Base-by-base conservation (phyloP, 2,113 vertebrate species). In the Conger conger region DNA sequence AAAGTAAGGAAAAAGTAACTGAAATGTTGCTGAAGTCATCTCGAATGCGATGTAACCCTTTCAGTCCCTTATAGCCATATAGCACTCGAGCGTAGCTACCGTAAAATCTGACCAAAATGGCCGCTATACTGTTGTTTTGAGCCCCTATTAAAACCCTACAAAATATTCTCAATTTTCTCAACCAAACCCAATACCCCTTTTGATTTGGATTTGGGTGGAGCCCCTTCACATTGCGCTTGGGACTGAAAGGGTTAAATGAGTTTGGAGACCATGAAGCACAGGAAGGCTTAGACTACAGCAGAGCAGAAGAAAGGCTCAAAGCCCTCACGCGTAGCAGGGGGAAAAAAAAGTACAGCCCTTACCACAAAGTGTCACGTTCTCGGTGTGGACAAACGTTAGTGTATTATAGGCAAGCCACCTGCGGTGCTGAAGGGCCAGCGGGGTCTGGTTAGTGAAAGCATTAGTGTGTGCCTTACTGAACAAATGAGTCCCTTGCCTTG, bases 401-500 rank as follows among this genome's bases (percentile, higher is more conserved):
- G 81, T 76, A 86, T 92, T 91, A 92, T 82, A 79, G 80, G 77
- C 33, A 18, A 89, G 83, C 82, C 83, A 78, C 30, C 86, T 86
- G 81, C 80, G 87, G 84, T 54, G 5, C 57, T 83, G n/a, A 54
- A 36, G 57, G 81, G 80, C 83, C 86, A 80, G 83, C 79, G 84
- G 77, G 83, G 84, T 54, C 83, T 57, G 83, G 89, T 92, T 92
- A 92, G 92, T 89, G 37, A 89, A 89, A 93, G 89, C 88, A 15
- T 93, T 93, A 91, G 91, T 92, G 86, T 92, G 86, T 84, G 91
- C 93, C 97, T 97, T 97, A 98, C 97, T 96, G 96, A 97, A 96
- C 88, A 96, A 94, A 90, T 97, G 96, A 92, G 95, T 94, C 92
- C 96, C 96, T 96, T 96, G 96, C 95, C 95, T 93, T 94, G 96